A percentile compares a stretch with the other conserved stretches of the same genome.
Evolutionary conservation across 2,113 vertebrate species (phyloP).

Genomic region (Aleadryas rufinucha): DNA sequence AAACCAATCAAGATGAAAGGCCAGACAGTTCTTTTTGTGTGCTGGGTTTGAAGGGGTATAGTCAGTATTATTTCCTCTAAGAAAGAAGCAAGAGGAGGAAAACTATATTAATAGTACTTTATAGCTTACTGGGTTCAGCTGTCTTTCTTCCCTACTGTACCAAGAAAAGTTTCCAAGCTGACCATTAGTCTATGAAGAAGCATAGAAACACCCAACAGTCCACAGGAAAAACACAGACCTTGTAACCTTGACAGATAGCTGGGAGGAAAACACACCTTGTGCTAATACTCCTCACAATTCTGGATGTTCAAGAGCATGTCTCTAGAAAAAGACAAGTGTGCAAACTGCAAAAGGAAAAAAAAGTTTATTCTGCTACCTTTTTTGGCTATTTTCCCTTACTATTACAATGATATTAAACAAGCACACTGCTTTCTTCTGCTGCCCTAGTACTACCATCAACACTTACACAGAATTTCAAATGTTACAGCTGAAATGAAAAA

Average conservation of each 20-base stretch:
- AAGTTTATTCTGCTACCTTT: not conserved
- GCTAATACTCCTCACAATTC: not conserved
- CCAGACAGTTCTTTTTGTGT: not conserved
- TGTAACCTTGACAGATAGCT: not conserved
- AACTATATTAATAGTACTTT: not conserved
- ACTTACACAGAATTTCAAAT: not conserved
- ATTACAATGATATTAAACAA: not conserved
- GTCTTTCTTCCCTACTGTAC: not conserved
- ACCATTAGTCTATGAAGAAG: not conserved
- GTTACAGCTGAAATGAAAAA: not conserved
- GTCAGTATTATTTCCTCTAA: not conserved
- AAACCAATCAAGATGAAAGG: not conserved
- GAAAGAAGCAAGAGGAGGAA: not conserved
- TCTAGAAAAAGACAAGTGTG: not conserved
- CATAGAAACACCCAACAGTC: not conserved
- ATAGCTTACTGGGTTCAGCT: not conserved
- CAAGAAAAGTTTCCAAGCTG: not conserved
- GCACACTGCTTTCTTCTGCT: not conserved
- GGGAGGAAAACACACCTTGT: not conserved
- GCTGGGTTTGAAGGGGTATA: fast-evolving
- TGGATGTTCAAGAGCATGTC: not conserved
- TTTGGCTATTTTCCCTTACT: not conserved
- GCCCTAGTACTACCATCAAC: not conserved
- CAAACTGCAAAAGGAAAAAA: not conserved
- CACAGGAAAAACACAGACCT: not conserved